Evolutionary conservation across 2,888 invertebrate genomes (phyloP).

Genomic region (Tenthredo distinguenda): DNA sequence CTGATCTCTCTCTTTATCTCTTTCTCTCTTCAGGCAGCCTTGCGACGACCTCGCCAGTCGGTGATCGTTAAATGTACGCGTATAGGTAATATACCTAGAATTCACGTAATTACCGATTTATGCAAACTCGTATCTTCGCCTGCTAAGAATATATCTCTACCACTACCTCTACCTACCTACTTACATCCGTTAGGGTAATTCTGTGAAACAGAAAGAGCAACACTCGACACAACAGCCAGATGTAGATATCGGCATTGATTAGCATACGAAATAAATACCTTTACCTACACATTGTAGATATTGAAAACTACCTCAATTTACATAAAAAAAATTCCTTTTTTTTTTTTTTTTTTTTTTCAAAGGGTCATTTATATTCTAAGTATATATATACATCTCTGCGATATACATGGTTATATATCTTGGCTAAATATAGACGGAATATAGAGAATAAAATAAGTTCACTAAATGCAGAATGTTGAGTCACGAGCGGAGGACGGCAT

Average conservation of each 20-base stretch:
- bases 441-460: conserved; percentile 8
- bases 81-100: conserved; percentile 13
- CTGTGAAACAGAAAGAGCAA: not conserved
- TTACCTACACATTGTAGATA: not conserved
- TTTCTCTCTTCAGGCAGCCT: conserved; percentile 9
- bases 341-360: not conserved
- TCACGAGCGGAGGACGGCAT: conserved; percentile 29
- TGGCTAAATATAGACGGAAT: not conserved
- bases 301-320: not conserved
- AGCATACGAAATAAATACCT: not conserved
- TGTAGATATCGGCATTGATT: not conserved
- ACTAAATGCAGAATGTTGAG: conserved; percentile 25
- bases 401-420: not conserved
- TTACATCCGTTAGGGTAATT: not conserved
- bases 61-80: conserved; percentile 5
- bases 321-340: not conserved
- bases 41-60: conserved; percentile 46
- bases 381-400: no score
- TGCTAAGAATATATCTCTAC: not conserved
- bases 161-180: not conserved
- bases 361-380: not conserved
- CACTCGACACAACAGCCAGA: not conserved
- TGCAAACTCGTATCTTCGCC: conserved; percentile 33
- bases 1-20: not conserved
- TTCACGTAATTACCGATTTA: conserved; percentile 38